A percentile compares a stretch with the other conserved stretches of the same genome.
phyloP scores from a whole-genome alignment of 2,888 invertebrate genomes.

The Polymixis flavicincta region DNA sequence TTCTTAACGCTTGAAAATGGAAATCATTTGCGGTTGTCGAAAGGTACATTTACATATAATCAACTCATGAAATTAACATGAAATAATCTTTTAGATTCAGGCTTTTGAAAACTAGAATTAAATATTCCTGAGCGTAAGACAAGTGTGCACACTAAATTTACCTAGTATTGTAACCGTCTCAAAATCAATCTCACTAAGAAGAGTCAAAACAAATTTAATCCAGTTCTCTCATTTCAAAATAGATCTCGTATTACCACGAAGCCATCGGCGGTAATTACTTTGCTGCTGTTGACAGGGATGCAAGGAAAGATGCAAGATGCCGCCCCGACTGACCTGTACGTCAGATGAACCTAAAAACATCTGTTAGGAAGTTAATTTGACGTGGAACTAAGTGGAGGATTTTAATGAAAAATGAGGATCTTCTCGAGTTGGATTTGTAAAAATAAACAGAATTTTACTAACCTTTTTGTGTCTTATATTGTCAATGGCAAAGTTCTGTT shows the following conservation, averaged over 20 bases:
- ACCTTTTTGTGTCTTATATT: neutral
- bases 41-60: neutral
- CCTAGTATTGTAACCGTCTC: slow-evolving; percentile 25
- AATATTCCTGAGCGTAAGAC: neutral
- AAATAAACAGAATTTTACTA: neutral
- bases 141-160: slow-evolving; percentile 9
- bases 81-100: neutral
- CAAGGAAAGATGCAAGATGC: slow-evolving; percentile 58
- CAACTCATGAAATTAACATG: neutral
- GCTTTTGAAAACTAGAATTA: neutral
- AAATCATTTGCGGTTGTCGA: neutral
- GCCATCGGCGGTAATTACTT: slow-evolving; percentile 64
- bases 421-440: neutral
- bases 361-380: slow-evolving; percentile 51
- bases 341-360: slow-evolving; percentile 43
- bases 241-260: slow-evolving; percentile 63
- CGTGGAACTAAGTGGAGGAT: slow-evolving; percentile 1
- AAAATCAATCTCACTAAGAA: slow-evolving; percentile 52
- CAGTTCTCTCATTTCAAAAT: slow-evolving; percentile 57
- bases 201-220: slow-evolving; percentile 64
- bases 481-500: too few species aligned
- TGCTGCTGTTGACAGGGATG: slow-evolving; percentile 60
- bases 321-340: slow-evolving; percentile 56
- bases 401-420: neutral
- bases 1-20: neutral